Evolutionary conservation across 1,140 invertebrate genomes (phyloP).

Genomic region (Drosophila tropicalis): DNA sequence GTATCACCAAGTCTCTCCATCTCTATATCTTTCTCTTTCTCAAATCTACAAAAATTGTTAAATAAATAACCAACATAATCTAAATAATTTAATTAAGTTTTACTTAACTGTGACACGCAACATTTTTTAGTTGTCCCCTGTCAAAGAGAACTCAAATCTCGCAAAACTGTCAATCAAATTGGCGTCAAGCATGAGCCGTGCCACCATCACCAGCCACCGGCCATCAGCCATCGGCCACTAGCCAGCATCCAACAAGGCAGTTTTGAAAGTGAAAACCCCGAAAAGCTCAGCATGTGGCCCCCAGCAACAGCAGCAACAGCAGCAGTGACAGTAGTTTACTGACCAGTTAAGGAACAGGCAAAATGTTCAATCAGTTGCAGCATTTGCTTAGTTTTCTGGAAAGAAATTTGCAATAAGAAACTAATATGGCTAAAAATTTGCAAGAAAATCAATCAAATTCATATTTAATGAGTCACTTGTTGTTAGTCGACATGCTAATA

Average conservation of each 20-base stretch:
- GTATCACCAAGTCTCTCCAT: slow-evolving; percentile 18
- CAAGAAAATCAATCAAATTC: slow-evolving; percentile 66
- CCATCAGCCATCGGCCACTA: neutral
- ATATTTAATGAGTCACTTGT: neutral
- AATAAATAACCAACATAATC: slow-evolving; percentile 38
- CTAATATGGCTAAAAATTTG: slow-evolving; percentile 63
- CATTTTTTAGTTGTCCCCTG: slow-evolving; percentile 15
- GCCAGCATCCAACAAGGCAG: slow-evolving; percentile 1
- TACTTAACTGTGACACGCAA: slow-evolving; percentile 48
- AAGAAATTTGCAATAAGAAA: slow-evolving; percentile 69
- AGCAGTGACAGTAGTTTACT: slow-evolving; percentile 5
- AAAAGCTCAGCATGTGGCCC: slow-evolving; percentile 45
- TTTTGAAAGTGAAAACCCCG: slow-evolving; percentile 73
- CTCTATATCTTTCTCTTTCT: neutral
- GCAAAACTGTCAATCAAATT: slow-evolving; percentile 63
- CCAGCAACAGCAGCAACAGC: slow-evolving; percentile 14
- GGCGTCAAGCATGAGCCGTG: slow-evolving; percentile 47
- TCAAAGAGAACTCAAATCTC: slow-evolving; percentile 57
- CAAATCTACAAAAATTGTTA: neutral
- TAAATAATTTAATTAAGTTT: slow-evolving; percentile 69
- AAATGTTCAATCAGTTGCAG: slow-evolving; percentile 35
- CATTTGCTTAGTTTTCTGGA: slow-evolving; percentile 31
- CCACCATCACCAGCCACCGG: neutral
- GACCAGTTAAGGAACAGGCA: slow-evolving; percentile 12
- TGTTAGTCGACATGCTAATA: neutral